Base-by-base conservation (phyloP, 2,888 invertebrate species). In the Atethmia centrago region DNA sequence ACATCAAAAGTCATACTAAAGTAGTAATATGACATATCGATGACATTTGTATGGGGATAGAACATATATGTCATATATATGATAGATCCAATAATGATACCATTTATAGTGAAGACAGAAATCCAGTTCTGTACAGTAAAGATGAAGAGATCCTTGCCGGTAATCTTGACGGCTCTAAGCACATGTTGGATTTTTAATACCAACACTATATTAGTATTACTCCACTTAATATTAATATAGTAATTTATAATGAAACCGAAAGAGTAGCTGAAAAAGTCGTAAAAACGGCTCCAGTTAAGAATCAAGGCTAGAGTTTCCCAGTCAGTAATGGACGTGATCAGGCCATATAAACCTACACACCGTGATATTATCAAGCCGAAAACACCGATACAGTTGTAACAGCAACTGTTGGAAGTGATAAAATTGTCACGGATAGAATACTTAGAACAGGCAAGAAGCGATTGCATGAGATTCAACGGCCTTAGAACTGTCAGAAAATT, bases 391-490 rank as follows among this genome's bases (percentile, higher is more conserved):
- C 2, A 74, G 40, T 74, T 64, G 75, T 74, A 74, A n/a, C 56
- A n/a, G 21, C n/a, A 63, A 31, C 64, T 74, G 19, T 74, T 74
- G 12, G 55, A 56, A 28, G 62, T 75, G 10, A 74, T 74, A 2
- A 74, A 74, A 28, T 74, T 62, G n/a, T 76, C 69, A 51, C 77
- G 56, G n/a, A 76, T 77, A 5, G 62, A 49, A 63, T 51, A 77
- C 16, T 74, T 74, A 12, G 74, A 47, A 47, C 74, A 64, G 9
- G 64, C 16, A 42, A 74, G 64, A 16, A 74, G 36, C 10, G 75
- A 47, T 64, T 74, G 73, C 73, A 74, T 74, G 16, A 63, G 3
- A 36, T 47, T n/a, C 55, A 74, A 47, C 0, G 73, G 74, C 19
- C 8, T 63, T 21, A 74, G n/a, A 40, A 42, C 73, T 47, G 63